These are phyloP conservation scores for Spilogale gracilis DNA, from an alignment of 2,113 vertebrate species.

Conservation along the genomic window DNA sequence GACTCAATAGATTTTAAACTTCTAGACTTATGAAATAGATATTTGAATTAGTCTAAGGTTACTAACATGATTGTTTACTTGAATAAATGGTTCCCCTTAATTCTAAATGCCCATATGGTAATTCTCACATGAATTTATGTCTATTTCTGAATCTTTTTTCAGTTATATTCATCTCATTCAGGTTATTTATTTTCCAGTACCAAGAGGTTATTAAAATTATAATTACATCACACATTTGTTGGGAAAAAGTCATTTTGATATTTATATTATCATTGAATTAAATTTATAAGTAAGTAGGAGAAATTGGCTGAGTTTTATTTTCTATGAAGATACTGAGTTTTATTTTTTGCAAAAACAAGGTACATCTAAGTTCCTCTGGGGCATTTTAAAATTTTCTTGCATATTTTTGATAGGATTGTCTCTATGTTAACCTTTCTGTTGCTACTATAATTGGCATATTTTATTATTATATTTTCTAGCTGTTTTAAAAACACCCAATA, in stretches of 20 bases:
- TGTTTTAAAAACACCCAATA: not conserved
- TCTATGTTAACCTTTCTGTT: slow-evolving; percentile 45
- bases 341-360: not conserved
- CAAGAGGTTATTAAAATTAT: slow-evolving; percentile 22
- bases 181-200: slow-evolving; percentile 13
- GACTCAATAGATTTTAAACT: not conserved
- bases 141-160: slow-evolving; percentile 27
- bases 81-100: not conserved
- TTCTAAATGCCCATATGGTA: slow-evolving; percentile 5
- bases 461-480: slow-evolving; percentile 21
- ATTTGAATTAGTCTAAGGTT: slow-evolving; percentile 26
- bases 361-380: not conserved
- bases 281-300: slow-evolving; percentile 6
- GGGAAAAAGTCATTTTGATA: not conserved
- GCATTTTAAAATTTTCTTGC: not conserved
- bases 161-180: not conserved
- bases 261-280: slow-evolving; percentile 27
- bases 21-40: not conserved
- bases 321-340: not conserved
- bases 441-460: not conserved
- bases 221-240: not conserved
- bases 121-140: not conserved
- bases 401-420: slow-evolving; percentile 24
- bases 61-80: slow-evolving; percentile 30
- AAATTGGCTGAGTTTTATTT: not conserved